These are phyloP conservation scores for Oscarella lobularis DNA, from an alignment of 37 sponge, comb jelly and placozoan species.

Conservation along the genomic window DNA sequence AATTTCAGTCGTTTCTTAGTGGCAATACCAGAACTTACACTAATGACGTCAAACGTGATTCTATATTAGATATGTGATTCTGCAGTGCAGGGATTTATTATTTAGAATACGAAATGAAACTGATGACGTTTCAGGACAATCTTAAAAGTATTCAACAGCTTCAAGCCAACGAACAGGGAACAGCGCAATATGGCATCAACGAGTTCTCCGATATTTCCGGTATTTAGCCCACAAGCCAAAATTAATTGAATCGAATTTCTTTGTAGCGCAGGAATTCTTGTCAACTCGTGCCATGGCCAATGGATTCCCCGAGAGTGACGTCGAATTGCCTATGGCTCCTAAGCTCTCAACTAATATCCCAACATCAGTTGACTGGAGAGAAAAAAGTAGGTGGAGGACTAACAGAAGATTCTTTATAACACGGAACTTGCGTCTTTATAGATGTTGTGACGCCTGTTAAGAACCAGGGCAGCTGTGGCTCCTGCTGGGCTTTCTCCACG, in stretches of 20 bases:
- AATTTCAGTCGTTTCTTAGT: too few species aligned
- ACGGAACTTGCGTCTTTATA: too few species aligned
- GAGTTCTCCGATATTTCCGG: conserved; percentile 10
- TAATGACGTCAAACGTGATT: too few species aligned
- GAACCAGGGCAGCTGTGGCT: conserved; percentile 35
- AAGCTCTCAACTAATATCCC: conserved; percentile 1
- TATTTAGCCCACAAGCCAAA: neutral
- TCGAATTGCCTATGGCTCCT: neutral
- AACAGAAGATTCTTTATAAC: too few species aligned
- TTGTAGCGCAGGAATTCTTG: too few species aligned
- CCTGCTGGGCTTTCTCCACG: conserved; percentile 37
- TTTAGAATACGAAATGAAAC: too few species aligned
- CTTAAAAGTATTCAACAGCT: neutral
- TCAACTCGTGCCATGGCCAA: too few species aligned
- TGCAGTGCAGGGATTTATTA: too few species aligned
- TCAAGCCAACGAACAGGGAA: conserved; percentile 3
- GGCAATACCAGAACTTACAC: too few species aligned
- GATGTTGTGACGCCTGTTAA: conserved; percentile 53
- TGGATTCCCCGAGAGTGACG: too few species aligned
- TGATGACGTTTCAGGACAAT: neutral
- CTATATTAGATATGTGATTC: too few species aligned
- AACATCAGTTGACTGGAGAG: conserved; percentile 22
- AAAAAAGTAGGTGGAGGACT: too few species aligned
- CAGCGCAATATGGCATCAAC: conserved; percentile 9
- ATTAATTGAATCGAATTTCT: neutral